These are phyloP conservation scores for Dascillus cervinus DNA, from an alignment of 2,888 invertebrate species.

Conservation along the genomic window DNA sequence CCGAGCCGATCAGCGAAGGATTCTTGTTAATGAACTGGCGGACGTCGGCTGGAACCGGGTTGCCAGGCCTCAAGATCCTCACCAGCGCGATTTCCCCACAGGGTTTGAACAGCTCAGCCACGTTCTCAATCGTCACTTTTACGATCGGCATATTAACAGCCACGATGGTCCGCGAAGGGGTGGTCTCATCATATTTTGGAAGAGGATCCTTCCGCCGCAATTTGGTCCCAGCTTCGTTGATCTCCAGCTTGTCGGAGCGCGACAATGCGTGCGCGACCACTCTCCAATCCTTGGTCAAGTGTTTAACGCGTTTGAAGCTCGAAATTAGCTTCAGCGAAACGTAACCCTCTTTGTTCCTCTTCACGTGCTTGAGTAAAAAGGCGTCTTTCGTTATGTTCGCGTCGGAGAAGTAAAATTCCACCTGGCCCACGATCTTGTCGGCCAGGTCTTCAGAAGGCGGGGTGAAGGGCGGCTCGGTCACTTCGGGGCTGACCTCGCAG, in stretches of 20 bases:
- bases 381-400: conserved; percentile 93
- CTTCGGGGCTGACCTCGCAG: conserved; percentile 51
- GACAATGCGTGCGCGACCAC: conserved; percentile 82
- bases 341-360: conserved; percentile 91
- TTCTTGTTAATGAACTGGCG: conserved; percentile 86
- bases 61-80: conserved; percentile 79
- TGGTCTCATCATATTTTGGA: conserved; percentile 86
- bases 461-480: conserved; percentile 52
- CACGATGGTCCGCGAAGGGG: conserved; percentile 85
- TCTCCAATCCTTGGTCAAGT: conserved; percentile 89
- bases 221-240: conserved; percentile 88
- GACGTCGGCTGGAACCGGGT: conserved; percentile 84
- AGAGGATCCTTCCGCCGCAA: conserved; percentile 76
- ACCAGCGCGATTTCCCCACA: conserved; percentile 89
- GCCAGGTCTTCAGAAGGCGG: conserved; percentile 71
- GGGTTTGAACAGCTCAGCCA: conserved; percentile 81
- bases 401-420: conserved; percentile 94
- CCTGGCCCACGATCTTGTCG: conserved; percentile 74
- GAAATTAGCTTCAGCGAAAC: conserved; percentile 91
- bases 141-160: conserved; percentile 80
- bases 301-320: conserved; percentile 91
- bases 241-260: conserved; percentile 70
- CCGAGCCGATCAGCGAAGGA: conserved; percentile 76
- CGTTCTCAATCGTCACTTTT: conserved; percentile 78
- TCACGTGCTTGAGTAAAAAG: conserved; percentile 89